Evolutionary conservation across 2,888 invertebrate species (phyloP).

Genomic region (Ptycholaimellus sp.): DNA sequence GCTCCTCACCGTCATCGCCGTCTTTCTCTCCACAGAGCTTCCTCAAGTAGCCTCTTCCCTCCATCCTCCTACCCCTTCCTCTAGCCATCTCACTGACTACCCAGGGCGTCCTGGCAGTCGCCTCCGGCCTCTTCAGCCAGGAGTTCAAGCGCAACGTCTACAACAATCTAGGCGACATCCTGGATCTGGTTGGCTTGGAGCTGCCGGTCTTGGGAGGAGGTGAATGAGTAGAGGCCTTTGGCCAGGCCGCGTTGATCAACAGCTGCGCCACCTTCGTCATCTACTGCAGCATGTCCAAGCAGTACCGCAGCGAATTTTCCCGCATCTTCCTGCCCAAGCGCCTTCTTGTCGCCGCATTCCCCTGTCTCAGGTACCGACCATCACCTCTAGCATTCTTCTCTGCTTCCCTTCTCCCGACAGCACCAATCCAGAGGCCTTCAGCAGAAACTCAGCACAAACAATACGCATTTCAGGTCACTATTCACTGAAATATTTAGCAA

Average conservation of each 20-base stretch:
- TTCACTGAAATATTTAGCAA: too few relatives aligned
- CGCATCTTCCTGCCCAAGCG: too few relatives aligned
- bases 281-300: constrained; percentile 33
- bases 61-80: background rate
- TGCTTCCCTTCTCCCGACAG: too few relatives aligned
- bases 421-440: too few relatives aligned
- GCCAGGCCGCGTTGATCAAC: constrained; percentile 30
- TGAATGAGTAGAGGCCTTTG: constrained; percentile 20
- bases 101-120: constrained; percentile 30
- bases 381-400: too few relatives aligned
- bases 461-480: too few relatives aligned
- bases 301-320: constrained; percentile 26
- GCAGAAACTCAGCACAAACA: too few relatives aligned
- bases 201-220: background rate
- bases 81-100: constrained; percentile 18
- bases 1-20: constrained; percentile 30
- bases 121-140: constrained; percentile 24
- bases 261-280: constrained; percentile 33
- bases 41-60: background rate
- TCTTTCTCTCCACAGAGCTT: constrained; percentile 22
- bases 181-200: background rate
- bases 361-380: too few relatives aligned
- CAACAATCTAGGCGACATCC: constrained; percentile 27
- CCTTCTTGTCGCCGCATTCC: too few relatives aligned
- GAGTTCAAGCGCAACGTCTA: constrained; percentile 28